Evolutionary conservation across 2,113 vertebrate genomes (phyloP).

Genomic region (Regulus satrapa): DNA sequence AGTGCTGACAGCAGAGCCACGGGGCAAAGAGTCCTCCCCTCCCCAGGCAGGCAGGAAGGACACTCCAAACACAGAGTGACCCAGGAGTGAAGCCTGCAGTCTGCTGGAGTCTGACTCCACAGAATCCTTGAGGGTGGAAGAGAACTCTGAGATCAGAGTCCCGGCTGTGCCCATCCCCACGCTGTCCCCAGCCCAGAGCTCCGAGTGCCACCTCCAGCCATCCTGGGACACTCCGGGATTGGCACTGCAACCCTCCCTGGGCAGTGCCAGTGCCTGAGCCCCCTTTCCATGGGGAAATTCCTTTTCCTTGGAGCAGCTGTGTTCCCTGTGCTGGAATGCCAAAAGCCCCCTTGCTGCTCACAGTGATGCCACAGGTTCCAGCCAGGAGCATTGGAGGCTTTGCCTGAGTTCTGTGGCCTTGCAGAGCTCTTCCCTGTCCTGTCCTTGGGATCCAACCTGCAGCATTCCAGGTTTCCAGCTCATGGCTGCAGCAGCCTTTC

Average conservation of each 20-base stretch:
- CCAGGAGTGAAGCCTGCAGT: background rate
- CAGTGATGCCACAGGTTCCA: background rate
- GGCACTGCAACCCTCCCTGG: background rate
- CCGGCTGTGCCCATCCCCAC: background rate
- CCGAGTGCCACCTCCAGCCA: background rate
- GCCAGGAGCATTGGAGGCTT: background rate
- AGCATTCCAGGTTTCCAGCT: background rate
- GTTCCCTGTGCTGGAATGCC: rapidly evolving
- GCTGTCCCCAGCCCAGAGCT: background rate
- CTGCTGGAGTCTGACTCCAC: background rate
- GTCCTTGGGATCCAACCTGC: background rate
- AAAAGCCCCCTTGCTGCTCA: background rate
- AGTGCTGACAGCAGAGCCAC: background rate
- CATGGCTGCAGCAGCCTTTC: background rate
- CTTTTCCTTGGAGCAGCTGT: background rate
- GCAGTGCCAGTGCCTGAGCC: rapidly evolving
- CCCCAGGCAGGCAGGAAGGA: background rate
- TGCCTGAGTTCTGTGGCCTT: background rate
- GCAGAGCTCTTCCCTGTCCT: background rate
- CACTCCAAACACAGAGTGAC: background rate
- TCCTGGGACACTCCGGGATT: background rate
- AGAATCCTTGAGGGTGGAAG: background rate
- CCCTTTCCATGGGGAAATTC: background rate
- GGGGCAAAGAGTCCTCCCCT: background rate
- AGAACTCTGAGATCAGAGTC: background rate